Evolutionary conservation across 1,140 invertebrate species (phyloP), one percentile per base, ranked within the genome.

Genomic region (Trichonephila inaurata): DNA sequence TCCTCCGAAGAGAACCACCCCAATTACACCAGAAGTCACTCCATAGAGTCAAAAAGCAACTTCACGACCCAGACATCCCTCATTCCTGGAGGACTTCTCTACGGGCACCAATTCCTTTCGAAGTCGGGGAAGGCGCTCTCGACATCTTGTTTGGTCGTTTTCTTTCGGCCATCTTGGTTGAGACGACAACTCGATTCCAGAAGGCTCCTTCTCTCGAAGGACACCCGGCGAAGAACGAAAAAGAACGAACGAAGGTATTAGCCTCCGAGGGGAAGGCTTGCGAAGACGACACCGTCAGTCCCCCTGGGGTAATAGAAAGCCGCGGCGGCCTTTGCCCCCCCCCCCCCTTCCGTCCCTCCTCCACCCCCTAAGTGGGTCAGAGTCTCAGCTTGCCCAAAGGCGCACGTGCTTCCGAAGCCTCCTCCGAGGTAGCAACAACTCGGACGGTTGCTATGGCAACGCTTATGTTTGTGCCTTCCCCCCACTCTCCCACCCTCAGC

Each of bases 221-320:
- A 93, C 92, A 93, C 44, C 28, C 51, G 60, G n/a, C 61, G 58
- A 88, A 28, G 44, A 12, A 58, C 61, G 24, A 83, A 91, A 91
- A 64, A 58, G 33, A 89, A 62, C 61, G 33, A 77, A 88, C 24
- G 86, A 93, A 89, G 92, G 92, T 93, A 93, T 93, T 93, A 93
- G 91, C 66, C 91, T 87, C 83, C 24, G 82, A 87, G 91, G 83
- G 72, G 40, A 81, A 18, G 69, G 89, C 90, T 85, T 81, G 60
- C 64, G 82, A 93, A 93, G 92, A 87, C 92, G 92, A 93, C 92
- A 93, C 92, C 81, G 44, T 40, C 61, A 69, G 58, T 82, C 82
- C 91, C n/a, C 91, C 82, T 92, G 83, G 91, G 87, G 91, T 92
- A 92, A 92, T 92, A 87, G 91, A 92, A 92, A 92, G 91, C 90